These are phyloP conservation scores for Passer montanus DNA, from an alignment of 2,113 vertebrate genomes.

Conservation along the genomic window DNA sequence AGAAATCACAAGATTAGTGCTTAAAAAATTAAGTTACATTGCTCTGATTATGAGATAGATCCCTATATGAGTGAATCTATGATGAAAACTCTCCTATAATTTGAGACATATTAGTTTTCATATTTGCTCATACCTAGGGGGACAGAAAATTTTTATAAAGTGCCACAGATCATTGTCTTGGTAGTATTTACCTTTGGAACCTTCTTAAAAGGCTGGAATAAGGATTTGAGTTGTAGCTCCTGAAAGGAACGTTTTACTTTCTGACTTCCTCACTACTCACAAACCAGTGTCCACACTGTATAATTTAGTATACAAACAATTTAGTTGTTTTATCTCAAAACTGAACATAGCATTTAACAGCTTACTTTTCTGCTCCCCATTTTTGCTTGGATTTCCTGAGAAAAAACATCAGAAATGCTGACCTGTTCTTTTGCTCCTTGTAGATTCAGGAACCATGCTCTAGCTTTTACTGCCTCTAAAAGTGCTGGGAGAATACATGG, in stretches of 20 bases:
- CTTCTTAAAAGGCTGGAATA: not conserved
- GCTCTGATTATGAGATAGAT: not conserved
- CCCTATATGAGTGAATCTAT: not conserved
- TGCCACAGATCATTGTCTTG: not conserved
- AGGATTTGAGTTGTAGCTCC: not conserved
- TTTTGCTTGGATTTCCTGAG: not conserved
- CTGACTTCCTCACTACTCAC: not conserved
- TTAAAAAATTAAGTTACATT: not conserved
- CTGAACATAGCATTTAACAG: not conserved
- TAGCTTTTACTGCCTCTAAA: not conserved
- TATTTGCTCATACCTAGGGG: not conserved
- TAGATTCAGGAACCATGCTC: not conserved
- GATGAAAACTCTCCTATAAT: not conserved
- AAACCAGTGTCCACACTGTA: not conserved
- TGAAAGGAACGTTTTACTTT: not conserved
- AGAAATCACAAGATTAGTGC: not conserved
- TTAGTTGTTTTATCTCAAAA: not conserved
- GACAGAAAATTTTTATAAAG: not conserved
- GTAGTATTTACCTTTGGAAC: not conserved
- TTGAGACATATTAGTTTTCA: not conserved
- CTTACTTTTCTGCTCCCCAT: not conserved
- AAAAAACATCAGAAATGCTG: not conserved
- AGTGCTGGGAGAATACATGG: not conserved
- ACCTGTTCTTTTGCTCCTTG: not conserved
- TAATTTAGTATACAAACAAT: not conserved